A percentile compares a stretch with the other conserved stretches of the same genome.
Conservation (phyloP, 1,140 invertebrate species). For the Pemphigus obesinymphae region DNA sequence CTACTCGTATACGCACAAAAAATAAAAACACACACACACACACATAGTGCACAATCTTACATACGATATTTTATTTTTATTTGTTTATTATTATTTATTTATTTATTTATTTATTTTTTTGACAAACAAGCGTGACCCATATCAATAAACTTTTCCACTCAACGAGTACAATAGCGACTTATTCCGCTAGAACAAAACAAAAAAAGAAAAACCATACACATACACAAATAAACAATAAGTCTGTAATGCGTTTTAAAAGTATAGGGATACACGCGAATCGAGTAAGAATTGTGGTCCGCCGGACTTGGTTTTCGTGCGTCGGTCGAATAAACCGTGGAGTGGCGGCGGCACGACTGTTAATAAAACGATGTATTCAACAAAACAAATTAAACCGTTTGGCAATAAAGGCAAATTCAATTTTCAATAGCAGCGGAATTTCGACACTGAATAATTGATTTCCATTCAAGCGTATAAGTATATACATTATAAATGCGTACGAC, state of each 20-base stretch:
- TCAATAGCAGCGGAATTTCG: background rate
- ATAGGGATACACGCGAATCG: background rate
- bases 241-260: conserved; percentile 28
- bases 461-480: too few species aligned
- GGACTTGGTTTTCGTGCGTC: background rate
- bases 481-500: too few species aligned
- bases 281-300: background rate
- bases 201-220: background rate
- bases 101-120: conserved; percentile 1
- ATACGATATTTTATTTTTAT: background rate
- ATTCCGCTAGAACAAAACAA: background rate
- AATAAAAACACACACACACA: background rate
- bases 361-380: background rate
- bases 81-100: too few species aligned
- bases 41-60: background rate
- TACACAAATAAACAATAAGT: background rate
- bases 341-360: background rate
- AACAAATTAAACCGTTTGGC: background rate
- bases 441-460: conserved; percentile 18
- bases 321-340: conserved; percentile 6
- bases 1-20: too few species aligned
- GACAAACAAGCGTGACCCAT: conserved; percentile 34
- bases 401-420: background rate
- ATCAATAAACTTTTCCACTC: conserved; percentile 35
- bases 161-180: background rate